Conservation (phyloP, 2,113 vertebrate species). For the Ciconia stormi region DNA sequence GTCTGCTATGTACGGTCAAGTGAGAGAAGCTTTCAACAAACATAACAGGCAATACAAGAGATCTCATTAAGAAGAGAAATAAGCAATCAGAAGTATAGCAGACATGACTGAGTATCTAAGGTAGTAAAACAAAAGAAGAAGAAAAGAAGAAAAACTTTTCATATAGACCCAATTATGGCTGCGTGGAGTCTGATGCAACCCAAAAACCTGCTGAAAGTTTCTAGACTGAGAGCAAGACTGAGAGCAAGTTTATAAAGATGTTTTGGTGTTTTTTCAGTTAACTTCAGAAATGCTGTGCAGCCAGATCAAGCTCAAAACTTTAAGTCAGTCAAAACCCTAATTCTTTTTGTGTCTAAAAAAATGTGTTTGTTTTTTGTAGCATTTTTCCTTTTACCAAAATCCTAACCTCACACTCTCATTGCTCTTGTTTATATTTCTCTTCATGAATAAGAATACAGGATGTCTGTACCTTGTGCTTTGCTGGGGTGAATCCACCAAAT, state of each 20-base stretch:
- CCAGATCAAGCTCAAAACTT: background rate
- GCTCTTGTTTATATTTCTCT: background rate
- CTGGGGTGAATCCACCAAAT: background rate
- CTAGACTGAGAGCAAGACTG: background rate
- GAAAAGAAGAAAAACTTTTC: background rate
- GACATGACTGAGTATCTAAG: background rate
- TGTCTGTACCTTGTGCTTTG: background rate
- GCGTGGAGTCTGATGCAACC: background rate
- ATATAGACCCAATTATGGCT: background rate
- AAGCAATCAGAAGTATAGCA: background rate
- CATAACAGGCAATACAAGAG: background rate
- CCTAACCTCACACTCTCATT: background rate
- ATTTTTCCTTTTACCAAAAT: background rate
- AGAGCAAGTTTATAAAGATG: background rate
- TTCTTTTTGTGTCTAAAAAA: background rate
- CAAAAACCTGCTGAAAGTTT: background rate
- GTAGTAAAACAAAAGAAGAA: background rate
- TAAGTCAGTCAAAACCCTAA: background rate
- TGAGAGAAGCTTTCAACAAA: background rate
- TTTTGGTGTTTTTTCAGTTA: background rate
- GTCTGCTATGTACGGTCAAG: background rate
- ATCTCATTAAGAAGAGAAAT: background rate
- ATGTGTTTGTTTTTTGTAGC: background rate
- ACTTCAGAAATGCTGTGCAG: background rate
- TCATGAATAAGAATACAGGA: background rate